phyloP scores from a whole-genome alignment of 92 coral and sea anemone genomes.

The Umimayanthus chanpuru region DNA sequence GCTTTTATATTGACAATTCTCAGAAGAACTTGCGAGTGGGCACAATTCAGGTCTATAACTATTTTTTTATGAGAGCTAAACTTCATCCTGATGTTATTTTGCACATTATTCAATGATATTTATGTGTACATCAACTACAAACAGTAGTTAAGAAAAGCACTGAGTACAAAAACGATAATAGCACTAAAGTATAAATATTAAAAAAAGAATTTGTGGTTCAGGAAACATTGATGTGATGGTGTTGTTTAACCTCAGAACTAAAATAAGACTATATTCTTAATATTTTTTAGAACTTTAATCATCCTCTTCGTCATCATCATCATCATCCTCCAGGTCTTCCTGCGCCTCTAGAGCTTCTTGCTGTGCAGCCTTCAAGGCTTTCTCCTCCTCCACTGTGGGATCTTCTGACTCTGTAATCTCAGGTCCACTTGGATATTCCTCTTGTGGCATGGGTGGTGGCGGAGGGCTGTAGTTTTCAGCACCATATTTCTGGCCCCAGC shows the following conservation, averaged over 20 bases:
- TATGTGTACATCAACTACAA: not conserved
- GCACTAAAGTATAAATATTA: not conserved
- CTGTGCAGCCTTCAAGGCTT: conserved; percentile 97
- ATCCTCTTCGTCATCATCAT: conserved; percentile 89
- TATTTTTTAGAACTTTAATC: conserved; percentile 49
- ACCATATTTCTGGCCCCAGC: conserved; percentile 96
- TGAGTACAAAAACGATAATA: not conserved
- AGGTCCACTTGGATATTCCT: conserved; percentile 97
- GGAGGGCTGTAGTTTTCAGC: conserved; percentile 99
- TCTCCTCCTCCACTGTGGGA: conserved; percentile 98
- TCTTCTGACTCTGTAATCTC: conserved; percentile 97
- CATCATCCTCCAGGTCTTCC: conserved; percentile 93
- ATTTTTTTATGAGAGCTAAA: too few species aligned
- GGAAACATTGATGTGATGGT: not conserved
- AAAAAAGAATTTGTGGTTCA: not conserved
- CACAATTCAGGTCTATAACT: not conserved
- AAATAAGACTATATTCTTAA: not conserved
- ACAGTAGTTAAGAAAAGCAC: too few species aligned
- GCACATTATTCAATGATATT: not conserved
- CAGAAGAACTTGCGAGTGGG: too few species aligned
- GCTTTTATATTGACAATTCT: not conserved
- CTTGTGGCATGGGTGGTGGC: conserved; percentile 97
- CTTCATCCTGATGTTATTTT: not conserved
- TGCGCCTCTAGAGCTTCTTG: conserved; percentile 93
- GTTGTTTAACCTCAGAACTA: not conserved